These are phyloP conservation scores for Meta bourneti DNA, from an alignment of 2,888 invertebrate species.

Conservation along the genomic window DNA sequence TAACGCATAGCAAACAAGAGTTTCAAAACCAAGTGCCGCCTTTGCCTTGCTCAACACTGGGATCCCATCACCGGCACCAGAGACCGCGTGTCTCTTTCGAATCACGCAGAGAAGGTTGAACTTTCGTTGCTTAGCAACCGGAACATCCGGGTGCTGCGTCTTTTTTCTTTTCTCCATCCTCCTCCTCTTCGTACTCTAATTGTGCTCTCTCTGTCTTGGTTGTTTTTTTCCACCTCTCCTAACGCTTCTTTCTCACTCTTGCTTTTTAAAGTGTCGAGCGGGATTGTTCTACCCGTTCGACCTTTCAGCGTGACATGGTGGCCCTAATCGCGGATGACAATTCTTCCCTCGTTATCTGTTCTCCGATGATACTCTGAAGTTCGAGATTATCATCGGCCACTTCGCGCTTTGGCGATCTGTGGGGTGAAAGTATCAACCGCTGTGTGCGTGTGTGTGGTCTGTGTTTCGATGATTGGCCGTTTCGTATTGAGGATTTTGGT, in stretches of 20 bases:
- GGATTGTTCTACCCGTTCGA: background rate
- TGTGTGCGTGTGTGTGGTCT: background rate
- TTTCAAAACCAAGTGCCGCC: constrained; percentile 22
- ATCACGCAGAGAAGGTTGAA: constrained; percentile 44
- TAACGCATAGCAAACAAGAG: constrained; percentile 44
- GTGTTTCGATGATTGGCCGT: background rate
- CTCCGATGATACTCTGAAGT: background rate
- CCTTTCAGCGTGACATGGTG: constrained; percentile 10
- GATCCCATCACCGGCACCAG: background rate
- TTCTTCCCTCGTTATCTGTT: constrained; percentile 9
- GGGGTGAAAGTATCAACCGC: background rate
- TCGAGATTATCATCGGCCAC: background rate
- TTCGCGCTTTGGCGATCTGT: background rate
- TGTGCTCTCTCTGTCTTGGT: no score
- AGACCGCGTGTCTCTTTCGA: background rate
- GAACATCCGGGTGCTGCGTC: constrained; percentile 64
- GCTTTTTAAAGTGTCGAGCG: background rate
- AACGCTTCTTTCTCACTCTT: background rate
- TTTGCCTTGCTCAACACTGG: constrained; percentile 24
- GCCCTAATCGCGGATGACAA: constrained; percentile 7
- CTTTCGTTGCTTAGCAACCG: constrained; percentile 65
- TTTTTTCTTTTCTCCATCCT: constrained; percentile 17
- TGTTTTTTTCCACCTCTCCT: constrained; percentile 24
- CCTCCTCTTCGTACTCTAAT: constrained; percentile 8
- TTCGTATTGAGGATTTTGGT: background rate